These are phyloP conservation scores for Corythaeola cristata DNA, from an alignment of 2,113 vertebrate genomes.

Conservation along the genomic window DNA sequence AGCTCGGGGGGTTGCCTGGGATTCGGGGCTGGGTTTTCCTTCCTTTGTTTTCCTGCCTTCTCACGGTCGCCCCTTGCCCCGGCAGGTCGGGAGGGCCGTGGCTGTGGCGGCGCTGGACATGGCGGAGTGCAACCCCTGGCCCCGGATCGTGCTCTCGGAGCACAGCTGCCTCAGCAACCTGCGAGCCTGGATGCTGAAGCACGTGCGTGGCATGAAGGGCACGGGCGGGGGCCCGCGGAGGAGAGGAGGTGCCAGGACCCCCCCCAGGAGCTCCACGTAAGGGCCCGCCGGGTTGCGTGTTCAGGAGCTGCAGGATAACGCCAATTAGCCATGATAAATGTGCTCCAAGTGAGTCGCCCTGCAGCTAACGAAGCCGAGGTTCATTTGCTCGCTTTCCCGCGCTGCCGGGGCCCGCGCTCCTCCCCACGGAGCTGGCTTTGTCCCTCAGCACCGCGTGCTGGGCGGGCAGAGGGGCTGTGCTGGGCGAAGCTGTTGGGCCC, in stretches of 20 bases:
- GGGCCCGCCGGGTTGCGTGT: neutral
- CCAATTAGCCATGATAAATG: neutral
- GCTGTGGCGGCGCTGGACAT: constrained; percentile 92
- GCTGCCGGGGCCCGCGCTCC: neutral
- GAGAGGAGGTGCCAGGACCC: constrained; percentile 66
- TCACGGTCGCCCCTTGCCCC: neutral
- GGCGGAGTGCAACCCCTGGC: constrained; percentile 94
- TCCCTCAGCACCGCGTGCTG: too few relatives aligned
- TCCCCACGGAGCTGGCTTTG: neutral
- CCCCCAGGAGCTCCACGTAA: constrained; percentile 81
- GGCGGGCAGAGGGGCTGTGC: too few relatives aligned
- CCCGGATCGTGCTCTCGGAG: constrained; percentile 89
- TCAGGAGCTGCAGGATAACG: neutral
- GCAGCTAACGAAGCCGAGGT: neutral
- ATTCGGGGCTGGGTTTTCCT: neutral
- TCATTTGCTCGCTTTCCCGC: neutral
- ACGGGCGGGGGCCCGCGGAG: constrained; percentile 39
- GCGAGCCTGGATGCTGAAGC: constrained; percentile 90
- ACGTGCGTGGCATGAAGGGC: constrained; percentile 86
- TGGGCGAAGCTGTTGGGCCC: neutral
- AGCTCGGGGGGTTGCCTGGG: neutral
- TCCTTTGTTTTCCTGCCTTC: neutral
- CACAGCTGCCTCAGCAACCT: constrained; percentile 90
- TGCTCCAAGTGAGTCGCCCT: constrained; percentile 12
- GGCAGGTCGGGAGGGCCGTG: constrained; percentile 90